Base-by-base conservation (phyloP, 1,140 invertebrate genomes). In the Halesus radiatus region DNA sequence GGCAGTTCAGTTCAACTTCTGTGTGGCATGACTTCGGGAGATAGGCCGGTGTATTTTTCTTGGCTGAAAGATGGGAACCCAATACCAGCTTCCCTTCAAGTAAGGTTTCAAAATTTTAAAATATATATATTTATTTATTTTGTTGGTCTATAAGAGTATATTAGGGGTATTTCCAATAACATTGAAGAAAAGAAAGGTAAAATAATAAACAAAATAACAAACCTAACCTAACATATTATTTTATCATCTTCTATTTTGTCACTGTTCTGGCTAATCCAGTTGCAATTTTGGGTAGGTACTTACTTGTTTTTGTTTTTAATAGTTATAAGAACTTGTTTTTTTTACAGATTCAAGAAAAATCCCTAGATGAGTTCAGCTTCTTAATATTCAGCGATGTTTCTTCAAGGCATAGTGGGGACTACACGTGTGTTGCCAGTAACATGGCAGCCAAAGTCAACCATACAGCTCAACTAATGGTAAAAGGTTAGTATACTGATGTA, bases 1-100 rank as follows among this genome's bases (percentile, higher is more conserved):
- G 96, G 96, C 13, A 96, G 96, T 85, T 91, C 96, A 26, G 94
- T 96, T 10, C 95, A 96, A 87, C 93, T 97, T n/a, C 93, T 96
- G 7, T 98, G 97, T 88, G 95, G 94, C 54, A 95, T 98, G 60
- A 96, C 94, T 72, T 96, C 95, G 64, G 97, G 97, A n/a, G 96
- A 98, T 89, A 93, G 96, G 81, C 96, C 96, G 16, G 94, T 98
- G 54, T 93, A 94, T 85, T 96, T 98, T 84, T 92, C 92, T 1
- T 98, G 97, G 96, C 91, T 95, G 23, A 97, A 97, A 85, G 95
- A 97, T 86, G 94, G 94, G 3, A 90, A 91, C 74, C 91, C 93
- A 16, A 90, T 96, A 64, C 91, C 92, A 3, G 89, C 92, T 23
- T 92, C 90, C 66, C 88, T 94, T 79, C 92, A 93, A 87, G 93